A percentile compares a stretch with the other conserved stretches of the same genome.
These are phyloP conservation scores for Acleris literana DNA, from an alignment of 2,888 invertebrate genomes.

Conservation along the genomic window DNA sequence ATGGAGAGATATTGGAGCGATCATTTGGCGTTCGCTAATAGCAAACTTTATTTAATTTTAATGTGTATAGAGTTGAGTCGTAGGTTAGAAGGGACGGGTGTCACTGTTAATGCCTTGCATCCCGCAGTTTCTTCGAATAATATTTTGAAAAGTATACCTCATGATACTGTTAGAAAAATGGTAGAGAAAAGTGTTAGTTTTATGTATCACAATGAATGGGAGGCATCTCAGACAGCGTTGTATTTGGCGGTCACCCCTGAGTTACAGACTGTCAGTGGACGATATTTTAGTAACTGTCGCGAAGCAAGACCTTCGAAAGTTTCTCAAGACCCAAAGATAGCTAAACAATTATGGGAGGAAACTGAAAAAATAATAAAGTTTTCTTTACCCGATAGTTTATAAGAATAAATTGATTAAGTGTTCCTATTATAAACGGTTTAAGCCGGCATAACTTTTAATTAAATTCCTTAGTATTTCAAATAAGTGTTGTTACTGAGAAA, in stretches of 20 bases:
- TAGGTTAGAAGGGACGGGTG: slow-evolving; percentile 83
- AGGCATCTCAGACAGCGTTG: slow-evolving; percentile 87
- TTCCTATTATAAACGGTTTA: not conserved
- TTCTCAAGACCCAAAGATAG: slow-evolving; percentile 79
- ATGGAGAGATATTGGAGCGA: slow-evolving; percentile 81
- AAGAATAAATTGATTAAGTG: not conserved
- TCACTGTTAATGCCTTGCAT: slow-evolving; percentile 88
- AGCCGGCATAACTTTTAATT: too few relatives aligned
- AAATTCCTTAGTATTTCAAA: too few relatives aligned
- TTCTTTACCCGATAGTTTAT: slow-evolving; percentile 42
- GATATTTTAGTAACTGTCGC: slow-evolving; percentile 85
- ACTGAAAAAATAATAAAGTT: slow-evolving; percentile 83
- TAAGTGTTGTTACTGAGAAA: too few relatives aligned
- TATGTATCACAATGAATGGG: slow-evolving; percentile 83
- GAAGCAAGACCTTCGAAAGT: slow-evolving; percentile 75
- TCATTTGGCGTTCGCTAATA: slow-evolving; percentile 74
- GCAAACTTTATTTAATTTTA: slow-evolving; percentile 86
- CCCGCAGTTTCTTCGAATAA: slow-evolving; percentile 88
- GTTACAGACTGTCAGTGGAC: slow-evolving; percentile 84
- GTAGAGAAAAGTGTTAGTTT: slow-evolving; percentile 58
- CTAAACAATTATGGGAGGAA: slow-evolving; percentile 85
- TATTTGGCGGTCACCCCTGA: slow-evolving; percentile 82
- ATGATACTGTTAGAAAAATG: slow-evolving; percentile 56
- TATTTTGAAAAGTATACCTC: slow-evolving; percentile 85
- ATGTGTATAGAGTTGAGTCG: slow-evolving; percentile 85